Evolutionary conservation across 2,888 invertebrate genomes (phyloP).

Genomic region (Drosophila emarginata): DNA sequence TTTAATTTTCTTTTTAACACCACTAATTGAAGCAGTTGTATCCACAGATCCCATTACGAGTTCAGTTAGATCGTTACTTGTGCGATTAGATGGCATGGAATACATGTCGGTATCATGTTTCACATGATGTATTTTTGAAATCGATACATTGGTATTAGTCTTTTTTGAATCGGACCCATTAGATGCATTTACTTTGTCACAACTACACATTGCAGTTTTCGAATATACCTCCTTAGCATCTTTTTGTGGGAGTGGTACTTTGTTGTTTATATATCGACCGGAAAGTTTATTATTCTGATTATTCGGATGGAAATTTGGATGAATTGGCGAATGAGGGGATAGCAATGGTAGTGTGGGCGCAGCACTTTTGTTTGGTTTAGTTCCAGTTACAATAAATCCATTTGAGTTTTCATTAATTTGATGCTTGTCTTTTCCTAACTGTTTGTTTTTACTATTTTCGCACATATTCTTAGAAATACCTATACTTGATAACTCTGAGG

Average conservation of each 20-base stretch:
- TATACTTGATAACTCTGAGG: conserved; percentile 51
- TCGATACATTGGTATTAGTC: conserved; percentile 30
- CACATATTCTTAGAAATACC: conserved; percentile 43
- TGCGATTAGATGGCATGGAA: conserved; percentile 12
- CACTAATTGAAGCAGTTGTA: conserved; percentile 6
- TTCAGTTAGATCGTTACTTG: conserved; percentile 5
- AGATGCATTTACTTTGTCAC: conserved; percentile 38
- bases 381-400: conserved; percentile 39
- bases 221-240: conserved; percentile 26
- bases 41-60: conserved; percentile 12
- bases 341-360: conserved; percentile 72
- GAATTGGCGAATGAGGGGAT: conserved; percentile 72
- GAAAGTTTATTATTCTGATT: conserved; percentile 68
- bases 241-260: conserved; percentile 32
- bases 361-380: conserved; percentile 48
- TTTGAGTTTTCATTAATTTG: conserved; percentile 41
- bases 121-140: background rate
- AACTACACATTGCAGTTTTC: conserved; percentile 38
- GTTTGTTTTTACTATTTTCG: conserved; percentile 34
- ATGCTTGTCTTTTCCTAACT: conserved; percentile 34
- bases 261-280: conserved; percentile 72
- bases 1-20: conserved; percentile 24
- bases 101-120: conserved; percentile 16
- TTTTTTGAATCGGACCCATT: conserved; percentile 30
- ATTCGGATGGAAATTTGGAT: conserved; percentile 48